These are phyloP conservation scores for Pherbina coryleti DNA, from an alignment of 2,888 invertebrate genomes.

Conservation along the genomic window DNA sequence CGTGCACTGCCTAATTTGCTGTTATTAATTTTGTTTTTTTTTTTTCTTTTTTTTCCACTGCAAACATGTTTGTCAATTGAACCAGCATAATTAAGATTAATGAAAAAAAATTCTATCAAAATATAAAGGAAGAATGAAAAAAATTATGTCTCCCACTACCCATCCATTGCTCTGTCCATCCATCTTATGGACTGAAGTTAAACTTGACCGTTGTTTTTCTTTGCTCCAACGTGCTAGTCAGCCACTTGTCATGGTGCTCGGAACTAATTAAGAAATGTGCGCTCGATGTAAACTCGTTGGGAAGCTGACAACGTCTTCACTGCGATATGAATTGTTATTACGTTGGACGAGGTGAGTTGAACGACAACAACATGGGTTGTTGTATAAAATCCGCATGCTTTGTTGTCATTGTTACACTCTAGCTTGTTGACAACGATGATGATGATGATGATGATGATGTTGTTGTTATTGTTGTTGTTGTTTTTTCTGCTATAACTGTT, in stretches of 20 bases:
- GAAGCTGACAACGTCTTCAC: background rate
- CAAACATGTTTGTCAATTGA: too few species aligned
- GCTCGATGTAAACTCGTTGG: background rate
- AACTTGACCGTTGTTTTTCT: background rate
- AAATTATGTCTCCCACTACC: background rate
- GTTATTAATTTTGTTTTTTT: too few species aligned
- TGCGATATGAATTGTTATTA: constrained; percentile 20
- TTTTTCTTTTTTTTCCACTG: too few species aligned
- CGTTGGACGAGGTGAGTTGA: background rate
- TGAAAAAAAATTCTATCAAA: too few species aligned
- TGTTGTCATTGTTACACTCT: background rate
- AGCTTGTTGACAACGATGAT: background rate
- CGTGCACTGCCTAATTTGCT: too few species aligned
- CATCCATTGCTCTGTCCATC: background rate
- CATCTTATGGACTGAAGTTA: too few species aligned
- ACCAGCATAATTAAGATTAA: too few species aligned
- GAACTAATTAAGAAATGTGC: constrained; percentile 21
- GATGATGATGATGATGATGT: background rate
- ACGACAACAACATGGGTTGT: background rate
- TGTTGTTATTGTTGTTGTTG: background rate
- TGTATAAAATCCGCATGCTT: background rate
- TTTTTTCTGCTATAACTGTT: background rate
- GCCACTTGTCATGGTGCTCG: background rate
- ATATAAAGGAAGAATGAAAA: too few species aligned
- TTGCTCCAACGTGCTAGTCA: background rate